These are phyloP conservation scores for Characodon lateralis DNA, from an alignment of 2,797 vertebrate species.

Conservation along the genomic window DNA sequence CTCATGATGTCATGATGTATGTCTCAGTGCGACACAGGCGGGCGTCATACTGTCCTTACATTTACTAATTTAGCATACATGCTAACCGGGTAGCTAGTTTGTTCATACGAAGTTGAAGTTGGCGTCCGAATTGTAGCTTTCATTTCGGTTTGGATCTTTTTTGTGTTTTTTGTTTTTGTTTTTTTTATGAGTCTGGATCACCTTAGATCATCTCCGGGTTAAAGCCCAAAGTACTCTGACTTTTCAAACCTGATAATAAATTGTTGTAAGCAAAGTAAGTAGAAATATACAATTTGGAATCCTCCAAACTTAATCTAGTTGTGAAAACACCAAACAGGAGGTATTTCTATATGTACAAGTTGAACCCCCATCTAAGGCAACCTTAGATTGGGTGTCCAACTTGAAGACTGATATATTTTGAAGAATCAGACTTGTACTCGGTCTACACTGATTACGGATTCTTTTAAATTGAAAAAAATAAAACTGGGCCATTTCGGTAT, in stretches of 20 bases:
- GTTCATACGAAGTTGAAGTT: not conserved
- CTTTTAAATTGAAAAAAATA: not conserved
- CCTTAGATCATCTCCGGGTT: not conserved
- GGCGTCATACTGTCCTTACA: not conserved
- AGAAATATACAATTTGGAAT: not conserved
- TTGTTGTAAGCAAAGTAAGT: not conserved
- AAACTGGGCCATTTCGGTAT: not conserved
- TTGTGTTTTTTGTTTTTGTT: no score
- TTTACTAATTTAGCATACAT: not conserved
- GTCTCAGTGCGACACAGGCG: not conserved
- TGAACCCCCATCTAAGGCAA: not conserved
- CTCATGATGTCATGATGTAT: not conserved
- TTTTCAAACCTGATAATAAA: not conserved
- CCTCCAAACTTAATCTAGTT: not conserved
- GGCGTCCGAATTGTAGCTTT: not conserved
- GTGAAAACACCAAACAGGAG: not conserved
- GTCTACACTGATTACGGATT: not conserved
- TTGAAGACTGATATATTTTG: not conserved
- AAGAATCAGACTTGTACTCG: not conserved
- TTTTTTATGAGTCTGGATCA: not conserved
- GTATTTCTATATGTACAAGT: not conserved
- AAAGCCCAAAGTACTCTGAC: not conserved
- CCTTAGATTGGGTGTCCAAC: not conserved
- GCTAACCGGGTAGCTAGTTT: conserved; percentile 40
- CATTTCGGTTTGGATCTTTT: not conserved